A percentile compares a stretch with the other conserved stretches of the same genome.
phyloP scores from a whole-genome alignment of 2,797 vertebrate genomes.

The Hoplostethus mediterraneus region DNA sequence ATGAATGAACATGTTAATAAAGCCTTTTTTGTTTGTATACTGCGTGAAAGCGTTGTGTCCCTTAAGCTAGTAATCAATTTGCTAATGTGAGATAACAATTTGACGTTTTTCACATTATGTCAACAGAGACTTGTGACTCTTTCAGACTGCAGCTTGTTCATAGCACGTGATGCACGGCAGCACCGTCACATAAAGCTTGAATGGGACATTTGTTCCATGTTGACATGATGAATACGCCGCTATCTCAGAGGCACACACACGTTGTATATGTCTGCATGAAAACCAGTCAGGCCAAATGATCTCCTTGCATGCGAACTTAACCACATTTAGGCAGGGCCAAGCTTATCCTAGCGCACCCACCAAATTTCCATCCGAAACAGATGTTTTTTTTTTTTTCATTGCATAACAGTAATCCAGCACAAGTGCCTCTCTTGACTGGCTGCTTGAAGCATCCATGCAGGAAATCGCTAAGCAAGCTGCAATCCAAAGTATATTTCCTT shows the following conservation, averaged over 20 bases:
- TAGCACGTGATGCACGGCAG: conserved; percentile 4
- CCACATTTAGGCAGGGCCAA: conserved; percentile 65
- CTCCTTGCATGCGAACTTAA: conserved; percentile 78
- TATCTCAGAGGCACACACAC: conserved; percentile 62
- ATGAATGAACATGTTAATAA: neutral
- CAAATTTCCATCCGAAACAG: conserved; percentile 79
- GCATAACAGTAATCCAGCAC: conserved; percentile 79
- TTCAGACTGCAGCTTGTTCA: conserved; percentile 3
- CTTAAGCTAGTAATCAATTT: conserved; percentile 1
- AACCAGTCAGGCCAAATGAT: conserved; percentile 66
- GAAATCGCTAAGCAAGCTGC: conserved; percentile 26
- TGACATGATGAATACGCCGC: conserved; percentile 28
- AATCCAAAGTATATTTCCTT: conserved; percentile 34
- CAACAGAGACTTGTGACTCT: conserved; percentile 19
- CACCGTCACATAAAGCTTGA: neutral
- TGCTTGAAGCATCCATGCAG: conserved; percentile 17
- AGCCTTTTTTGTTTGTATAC: neutral
- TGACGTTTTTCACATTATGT: conserved; percentile 34
- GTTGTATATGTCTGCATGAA: conserved; percentile 64
- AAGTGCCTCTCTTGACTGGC: conserved; percentile 45
- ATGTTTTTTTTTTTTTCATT: conserved; percentile 75
- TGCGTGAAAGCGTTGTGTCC: conserved; percentile 16
- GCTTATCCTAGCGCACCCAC: conserved; percentile 65
- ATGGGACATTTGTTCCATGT: conserved; percentile 37
- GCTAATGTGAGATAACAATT: neutral